phyloP scores from a whole-genome alignment of 2,113 vertebrate genomes.

The Erythrolamprus reginae region DNA sequence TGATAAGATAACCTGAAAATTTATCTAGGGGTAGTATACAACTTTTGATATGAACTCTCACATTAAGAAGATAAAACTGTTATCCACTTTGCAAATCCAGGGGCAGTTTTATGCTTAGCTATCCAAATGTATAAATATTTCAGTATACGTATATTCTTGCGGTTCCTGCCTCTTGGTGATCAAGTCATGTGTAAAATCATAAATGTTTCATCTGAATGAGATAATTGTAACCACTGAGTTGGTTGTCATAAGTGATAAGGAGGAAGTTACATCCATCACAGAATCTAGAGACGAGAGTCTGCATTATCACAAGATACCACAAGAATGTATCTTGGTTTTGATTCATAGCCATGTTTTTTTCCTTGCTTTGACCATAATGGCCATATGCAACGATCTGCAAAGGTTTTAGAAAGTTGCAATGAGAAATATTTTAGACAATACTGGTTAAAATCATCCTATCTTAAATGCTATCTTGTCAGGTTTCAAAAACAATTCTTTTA shows the following conservation, averaged over 20 bases:
- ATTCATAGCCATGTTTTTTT: neutral
- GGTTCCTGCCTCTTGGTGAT: neutral
- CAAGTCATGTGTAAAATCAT: neutral
- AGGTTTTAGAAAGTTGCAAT: neutral
- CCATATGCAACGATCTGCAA: neutral
- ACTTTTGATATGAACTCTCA: neutral
- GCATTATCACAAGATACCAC: neutral
- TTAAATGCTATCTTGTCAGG: neutral
- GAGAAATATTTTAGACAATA: neutral
- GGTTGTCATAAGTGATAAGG: neutral
- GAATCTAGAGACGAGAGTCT: neutral
- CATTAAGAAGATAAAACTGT: neutral
- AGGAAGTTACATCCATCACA: neutral
- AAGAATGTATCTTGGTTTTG: neutral
- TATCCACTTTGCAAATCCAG: neutral
- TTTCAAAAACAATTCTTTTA: neutral
- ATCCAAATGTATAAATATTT: neutral
- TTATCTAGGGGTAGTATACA: neutral
- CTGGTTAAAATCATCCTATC: neutral
- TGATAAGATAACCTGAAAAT: neutral
- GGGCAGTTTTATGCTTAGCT: neutral
- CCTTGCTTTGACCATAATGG: too few species aligned
- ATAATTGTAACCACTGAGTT: neutral
- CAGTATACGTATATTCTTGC: neutral
- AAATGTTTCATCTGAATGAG: neutral